A percentile compares a stretch with the other conserved stretches of the same genome.
phyloP scores from a whole-genome alignment of 2,797 vertebrate genomes.

The Onychomys torridus region DNA sequence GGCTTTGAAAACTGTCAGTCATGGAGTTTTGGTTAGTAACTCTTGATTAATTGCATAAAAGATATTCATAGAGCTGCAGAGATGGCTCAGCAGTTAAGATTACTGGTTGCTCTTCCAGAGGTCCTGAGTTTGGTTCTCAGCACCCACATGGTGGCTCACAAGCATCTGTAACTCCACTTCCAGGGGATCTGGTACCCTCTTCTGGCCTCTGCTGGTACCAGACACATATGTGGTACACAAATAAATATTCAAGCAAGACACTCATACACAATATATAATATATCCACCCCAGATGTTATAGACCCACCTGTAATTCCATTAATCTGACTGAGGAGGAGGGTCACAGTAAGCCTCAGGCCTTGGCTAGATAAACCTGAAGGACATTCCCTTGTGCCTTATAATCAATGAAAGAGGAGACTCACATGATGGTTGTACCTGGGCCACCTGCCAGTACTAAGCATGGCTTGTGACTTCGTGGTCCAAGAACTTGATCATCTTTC shows the following conservation, averaged over 20 bases:
- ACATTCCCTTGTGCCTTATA: background rate
- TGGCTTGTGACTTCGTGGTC: background rate
- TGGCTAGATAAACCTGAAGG: background rate
- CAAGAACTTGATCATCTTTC: rapidly evolving
- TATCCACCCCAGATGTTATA: background rate
- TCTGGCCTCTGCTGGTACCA: background rate
- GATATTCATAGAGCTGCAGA: background rate
- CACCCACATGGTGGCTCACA: background rate
- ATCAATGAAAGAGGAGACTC: background rate
- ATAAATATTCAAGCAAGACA: background rate
- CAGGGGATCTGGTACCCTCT: background rate
- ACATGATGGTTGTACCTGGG: background rate
- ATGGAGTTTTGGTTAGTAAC: no score
- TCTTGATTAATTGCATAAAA: background rate
- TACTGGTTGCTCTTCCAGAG: background rate
- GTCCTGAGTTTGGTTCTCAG: background rate
- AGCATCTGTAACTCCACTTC: background rate
- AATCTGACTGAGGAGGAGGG: background rate
- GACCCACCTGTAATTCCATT: background rate
- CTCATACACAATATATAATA: background rate
- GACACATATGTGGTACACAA: background rate
- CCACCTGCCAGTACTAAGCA: rapidly evolving
- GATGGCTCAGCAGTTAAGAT: background rate
- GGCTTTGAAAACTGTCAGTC: background rate
- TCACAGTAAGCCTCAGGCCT: background rate